Conservation (phyloP, 1,140 invertebrate species). For the Pseudobourletiella spinata region DNA sequence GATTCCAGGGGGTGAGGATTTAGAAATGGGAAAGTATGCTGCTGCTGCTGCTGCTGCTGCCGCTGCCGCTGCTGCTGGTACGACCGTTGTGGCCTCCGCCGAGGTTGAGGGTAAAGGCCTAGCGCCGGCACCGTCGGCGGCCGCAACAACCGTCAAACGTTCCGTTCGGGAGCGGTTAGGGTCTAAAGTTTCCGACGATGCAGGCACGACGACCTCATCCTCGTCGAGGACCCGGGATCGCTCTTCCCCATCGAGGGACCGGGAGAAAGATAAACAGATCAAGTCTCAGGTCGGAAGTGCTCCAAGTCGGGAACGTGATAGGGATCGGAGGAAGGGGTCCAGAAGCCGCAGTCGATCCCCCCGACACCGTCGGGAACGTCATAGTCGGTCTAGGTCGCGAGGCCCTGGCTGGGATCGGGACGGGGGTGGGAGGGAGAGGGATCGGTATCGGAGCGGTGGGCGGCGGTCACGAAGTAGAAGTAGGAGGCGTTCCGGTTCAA, state of each 20-base stretch:
- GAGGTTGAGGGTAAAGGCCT: too few species aligned
- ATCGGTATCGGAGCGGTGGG: neutral
- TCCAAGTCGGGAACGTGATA: neutral
- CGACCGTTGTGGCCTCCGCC: too few species aligned
- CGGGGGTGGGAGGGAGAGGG: neutral
- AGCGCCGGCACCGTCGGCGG: too few species aligned
- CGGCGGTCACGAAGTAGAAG: neutral
- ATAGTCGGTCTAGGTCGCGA: slow-evolving; percentile 5
- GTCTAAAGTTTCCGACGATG: slow-evolving; percentile 25
- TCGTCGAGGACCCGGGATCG: neutral
- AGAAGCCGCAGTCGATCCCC: slow-evolving; percentile 6
- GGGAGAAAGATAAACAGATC: neutral
- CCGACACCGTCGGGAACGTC: neutral
- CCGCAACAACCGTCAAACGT: slow-evolving; percentile 16
- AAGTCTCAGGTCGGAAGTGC: slow-evolving; percentile 5
- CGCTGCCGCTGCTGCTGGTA: too few species aligned
- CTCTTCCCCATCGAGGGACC: neutral
- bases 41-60: too few species aligned
- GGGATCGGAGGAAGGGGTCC: neutral
- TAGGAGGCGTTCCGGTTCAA: neutral
- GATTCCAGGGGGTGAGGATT: too few species aligned
- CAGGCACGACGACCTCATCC: neutral
- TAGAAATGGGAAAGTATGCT: too few species aligned
- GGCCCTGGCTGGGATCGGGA: slow-evolving; percentile 4
- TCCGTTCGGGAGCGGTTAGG: slow-evolving; percentile 28